Evolutionary conservation across 2,797 vertebrate genomes (phyloP), one percentile per base, ranked within the genome.

Genomic region (Coreius guichenoti): DNA sequence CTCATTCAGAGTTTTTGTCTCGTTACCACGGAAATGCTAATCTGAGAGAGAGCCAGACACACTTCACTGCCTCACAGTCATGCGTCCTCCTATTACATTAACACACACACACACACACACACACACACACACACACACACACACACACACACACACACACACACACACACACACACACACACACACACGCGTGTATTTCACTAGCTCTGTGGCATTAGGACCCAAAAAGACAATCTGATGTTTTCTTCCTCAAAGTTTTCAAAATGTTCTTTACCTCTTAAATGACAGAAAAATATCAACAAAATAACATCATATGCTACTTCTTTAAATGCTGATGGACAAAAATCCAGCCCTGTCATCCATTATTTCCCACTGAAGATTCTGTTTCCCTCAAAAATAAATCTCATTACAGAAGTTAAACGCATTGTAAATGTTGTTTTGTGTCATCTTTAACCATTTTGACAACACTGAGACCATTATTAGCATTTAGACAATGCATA

Each of bases 1-100:
- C 70, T 0, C 81, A 83, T 75, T 84, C 75, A 84, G 8, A 70
- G 63, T 21, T 56, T 45, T 49, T 39, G 36, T 77, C 51, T 56
- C 6, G 74, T 76, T 77, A 54, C 72, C 74, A 84, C 74, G 51
- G 74, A 78, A 51, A 84, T 78, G 63, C 63, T 84, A 82, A 58
- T 86, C 86, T 72, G 33, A 56, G 65, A 56, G 65, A 74, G 54
- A 63, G 58, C 23, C 47, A 70, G 45, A 80, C 47, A 79, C 72
- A 81, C 77, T 54, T 65, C 82, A 65, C 21, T 83, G 61, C 72
- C 17, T 65, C 75, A 68, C 85, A 72, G 33, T 80, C 51, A 63
- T 63, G 80, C 45, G 31, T 74, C 61, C 39, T 75, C 78, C 45
- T 68, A 49, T 45, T 54, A 33, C 26, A 12, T 16, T 19, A 75